Base-by-base conservation (phyloP, 2,888 invertebrate species). In the Epinotia ramella region DNA sequence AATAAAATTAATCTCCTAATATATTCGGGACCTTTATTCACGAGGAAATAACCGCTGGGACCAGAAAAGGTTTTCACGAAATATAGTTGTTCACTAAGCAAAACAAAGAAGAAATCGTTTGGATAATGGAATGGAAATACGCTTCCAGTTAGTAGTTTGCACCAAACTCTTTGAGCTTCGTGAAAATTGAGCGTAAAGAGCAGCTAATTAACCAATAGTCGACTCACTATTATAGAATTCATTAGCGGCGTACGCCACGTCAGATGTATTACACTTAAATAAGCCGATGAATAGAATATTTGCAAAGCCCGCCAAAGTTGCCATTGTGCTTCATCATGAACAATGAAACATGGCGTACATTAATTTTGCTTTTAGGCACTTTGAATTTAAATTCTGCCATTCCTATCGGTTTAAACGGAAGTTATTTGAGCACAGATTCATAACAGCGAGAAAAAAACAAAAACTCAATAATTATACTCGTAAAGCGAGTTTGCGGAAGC, bases 401-500 rank as follows among this genome's bases (percentile, higher is more conserved):
- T 79, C 79, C 82, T 81, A 87, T 86, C 83, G 82, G 81, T 80
- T 78, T 79, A 79, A 85, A 87, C 86, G 83, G 87, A 88, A 89
- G 85, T 88, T 88, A 88, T 84, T 79, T 78, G 81, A 82, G 84
- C 62, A 83, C 87, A 69, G 89, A 89, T 89, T 88, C 88, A 89
- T 89, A 89, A 87, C 88, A 82, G 85, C 81, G 84, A 80, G 82
- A 88, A 83, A 85, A 85, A 86, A 88, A 85, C 80, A 87, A 90
- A 90, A 89, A 81, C 87, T 85, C 87, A 87, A 91, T 91, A 91
- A 93, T 93, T 91, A 93, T 89, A 88, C 89, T 88, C 88, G 89
- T 86, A 87, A 91, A 92, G 89, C 85, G 90, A 93, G 92, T 92
- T 92, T 91, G 91, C 90, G 92, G 90, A 93, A 93, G 89, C 94